Base-by-base conservation (phyloP, 2,888 invertebrate species). In the Pyralis farinalis region DNA sequence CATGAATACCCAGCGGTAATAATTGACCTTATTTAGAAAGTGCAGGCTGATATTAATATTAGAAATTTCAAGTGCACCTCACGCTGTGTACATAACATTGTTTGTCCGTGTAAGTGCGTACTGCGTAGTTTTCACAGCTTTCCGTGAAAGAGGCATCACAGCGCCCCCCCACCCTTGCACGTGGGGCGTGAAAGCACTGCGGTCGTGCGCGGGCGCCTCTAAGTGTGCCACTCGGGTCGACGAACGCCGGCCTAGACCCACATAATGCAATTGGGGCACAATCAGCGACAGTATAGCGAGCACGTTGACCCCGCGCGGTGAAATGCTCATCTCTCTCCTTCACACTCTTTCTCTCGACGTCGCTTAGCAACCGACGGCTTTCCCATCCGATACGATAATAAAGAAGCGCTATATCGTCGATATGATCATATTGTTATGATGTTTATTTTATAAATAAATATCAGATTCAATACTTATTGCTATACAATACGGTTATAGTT, bases 161-260 rank as follows among this genome's bases (percentile, higher is more conserved):
- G 53, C 59, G 52, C 71, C 73, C 72, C n/a, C 75, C 81, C 75
- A 63, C 76, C 74, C 74, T 58, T 48, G 63, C 65, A 63, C 66
- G 64, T 63, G 74, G 76, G 80, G 78, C 82, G 85, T 82, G 86
- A 86, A 85, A 85, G 85, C 85, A 78, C 80, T 46, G 73, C 71
- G 74, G 59, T 60, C 74, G 72, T 74, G 79, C 81, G 81, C 80
- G 71, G 71, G 80, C 78, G 81, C 73, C 59, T 62, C 71, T 63
- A 86, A 86, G 85, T 89, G 76, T 86, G 88, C 66, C 90, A 78
- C 70, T 71, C 80, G 81, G 88, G 89, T 89, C 88, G 82, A 81
- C 83, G 89, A 85, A 84, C 87, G 88, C 85, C 86, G 90, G 86
- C 90, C 90, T 90, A 90, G 90, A 89, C 90, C 90, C 78, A 89